Conservation (phyloP, 2,113 vertebrate genomes). For the Nesoenas mayeri region DNA sequence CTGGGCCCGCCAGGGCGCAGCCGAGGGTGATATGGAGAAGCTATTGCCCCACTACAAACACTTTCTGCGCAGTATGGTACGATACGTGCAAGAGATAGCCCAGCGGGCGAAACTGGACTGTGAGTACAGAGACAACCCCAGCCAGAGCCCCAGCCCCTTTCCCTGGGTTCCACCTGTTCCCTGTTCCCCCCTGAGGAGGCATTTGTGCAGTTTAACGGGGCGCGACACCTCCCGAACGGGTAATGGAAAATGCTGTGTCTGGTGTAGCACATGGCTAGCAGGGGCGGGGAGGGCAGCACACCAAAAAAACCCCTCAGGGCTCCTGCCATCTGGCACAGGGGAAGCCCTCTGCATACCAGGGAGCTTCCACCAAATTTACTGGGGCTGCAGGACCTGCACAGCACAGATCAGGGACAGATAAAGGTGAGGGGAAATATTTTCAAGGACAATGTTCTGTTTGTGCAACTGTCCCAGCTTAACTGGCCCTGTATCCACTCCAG, state of each 20-base stretch:
- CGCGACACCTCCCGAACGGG: not conserved
- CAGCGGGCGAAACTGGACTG: not conserved
- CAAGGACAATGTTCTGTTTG: not conserved
- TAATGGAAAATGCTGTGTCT: not conserved
- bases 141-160: not conserved
- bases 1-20: not conserved
- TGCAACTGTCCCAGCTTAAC: not conserved
- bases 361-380: not conserved
- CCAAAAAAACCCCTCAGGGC: not conserved
- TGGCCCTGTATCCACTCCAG: fast-evolving
- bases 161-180: fast-evolving
- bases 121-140: not conserved
- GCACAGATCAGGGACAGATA: not conserved
- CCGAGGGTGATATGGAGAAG: not conserved
- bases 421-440: not conserved
- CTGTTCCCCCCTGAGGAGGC: not conserved
- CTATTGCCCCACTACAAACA: not conserved
- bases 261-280: not conserved
- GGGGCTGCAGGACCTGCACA: not conserved
- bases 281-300: not conserved
- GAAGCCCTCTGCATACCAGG: not conserved
- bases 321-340: not conserved
- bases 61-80: not conserved
- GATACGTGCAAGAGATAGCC: not conserved
- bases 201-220: not conserved